A percentile compares a stretch with the other conserved stretches of the same genome.
These are phyloP conservation scores for Mandrillus leucophaeus DNA, from an alignment of 2,113 vertebrate species.

Conservation along the genomic window DNA sequence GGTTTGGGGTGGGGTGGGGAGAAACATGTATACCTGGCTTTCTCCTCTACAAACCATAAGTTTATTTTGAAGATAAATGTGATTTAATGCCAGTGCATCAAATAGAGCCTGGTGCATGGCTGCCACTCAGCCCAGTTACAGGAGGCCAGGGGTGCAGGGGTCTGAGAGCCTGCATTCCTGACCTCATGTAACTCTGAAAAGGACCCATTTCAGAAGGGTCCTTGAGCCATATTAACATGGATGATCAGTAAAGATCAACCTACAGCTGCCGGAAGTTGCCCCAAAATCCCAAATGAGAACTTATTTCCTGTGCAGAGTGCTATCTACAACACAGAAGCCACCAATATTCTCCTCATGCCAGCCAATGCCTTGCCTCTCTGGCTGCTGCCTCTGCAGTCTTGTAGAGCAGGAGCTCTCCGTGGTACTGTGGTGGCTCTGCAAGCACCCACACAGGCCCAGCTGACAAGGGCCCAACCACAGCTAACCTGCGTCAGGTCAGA, in stretches of 20 bases:
- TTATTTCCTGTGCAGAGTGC: neutral
- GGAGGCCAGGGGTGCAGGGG: accelerated
- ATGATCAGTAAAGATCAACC: neutral
- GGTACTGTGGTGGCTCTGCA: too few relatives aligned
- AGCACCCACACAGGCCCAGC: accelerated
- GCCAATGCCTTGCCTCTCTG: accelerated
- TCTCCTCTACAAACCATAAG: neutral
- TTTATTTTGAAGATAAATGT: neutral
- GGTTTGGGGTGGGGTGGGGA: too few relatives aligned
- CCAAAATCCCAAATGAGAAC: neutral
- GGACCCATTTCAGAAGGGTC: neutral
- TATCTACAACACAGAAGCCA: too few relatives aligned
- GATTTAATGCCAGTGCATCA: neutral
- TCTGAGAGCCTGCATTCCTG: too few relatives aligned
- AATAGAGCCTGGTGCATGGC: neutral
- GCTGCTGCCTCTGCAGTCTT: too few relatives aligned
- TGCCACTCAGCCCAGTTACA: neutral
- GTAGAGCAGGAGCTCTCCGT: neutral
- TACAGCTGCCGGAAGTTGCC: too few relatives aligned
- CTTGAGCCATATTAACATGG: neutral
- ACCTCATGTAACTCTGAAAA: too few relatives aligned
- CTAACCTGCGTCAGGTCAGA: neutral
- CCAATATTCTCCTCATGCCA: accelerated
- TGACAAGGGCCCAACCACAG: neutral
- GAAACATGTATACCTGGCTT: accelerated